Conservation (phyloP, 2,797 vertebrate genomes). For the Phyllotis vaccarum region DNA sequence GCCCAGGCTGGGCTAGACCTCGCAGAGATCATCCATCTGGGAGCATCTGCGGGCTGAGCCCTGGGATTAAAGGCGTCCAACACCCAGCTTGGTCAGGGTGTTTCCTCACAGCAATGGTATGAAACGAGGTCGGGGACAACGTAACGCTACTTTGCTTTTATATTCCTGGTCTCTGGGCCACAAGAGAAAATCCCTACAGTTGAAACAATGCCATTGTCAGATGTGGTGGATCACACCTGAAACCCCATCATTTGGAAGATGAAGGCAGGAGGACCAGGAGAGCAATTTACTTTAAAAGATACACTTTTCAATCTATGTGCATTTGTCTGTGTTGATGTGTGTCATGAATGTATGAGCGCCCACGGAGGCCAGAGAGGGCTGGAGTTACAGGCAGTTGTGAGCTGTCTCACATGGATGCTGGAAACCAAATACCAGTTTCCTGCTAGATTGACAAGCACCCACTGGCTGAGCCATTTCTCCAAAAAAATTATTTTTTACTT, state of each 20-base stretch:
- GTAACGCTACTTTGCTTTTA: background rate
- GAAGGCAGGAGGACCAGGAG: background rate
- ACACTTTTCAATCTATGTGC: background rate
- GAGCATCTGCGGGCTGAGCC: accelerated
- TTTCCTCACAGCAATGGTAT: background rate
- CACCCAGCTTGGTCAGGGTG: background rate
- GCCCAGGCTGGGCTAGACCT: background rate
- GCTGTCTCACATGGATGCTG: background rate
- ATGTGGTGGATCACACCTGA: background rate
- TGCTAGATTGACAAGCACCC: background rate
- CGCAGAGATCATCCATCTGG: background rate
- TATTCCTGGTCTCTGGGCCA: background rate
- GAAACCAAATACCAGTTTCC: background rate
- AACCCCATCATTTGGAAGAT: background rate
- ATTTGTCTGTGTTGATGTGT: background rate
- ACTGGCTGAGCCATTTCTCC: background rate
- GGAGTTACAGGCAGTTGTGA: background rate
- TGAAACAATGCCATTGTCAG: background rate
- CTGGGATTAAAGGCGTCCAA: background rate
- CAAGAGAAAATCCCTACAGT: background rate
- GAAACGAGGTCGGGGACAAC: background rate
- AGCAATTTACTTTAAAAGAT: background rate
- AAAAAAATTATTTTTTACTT: background rate
- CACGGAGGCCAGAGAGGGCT: background rate
- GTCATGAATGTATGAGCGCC: too few species aligned